phyloP scores from a whole-genome alignment of 1,140 invertebrate genomes.

The Panagrolaimus sp. region DNA sequence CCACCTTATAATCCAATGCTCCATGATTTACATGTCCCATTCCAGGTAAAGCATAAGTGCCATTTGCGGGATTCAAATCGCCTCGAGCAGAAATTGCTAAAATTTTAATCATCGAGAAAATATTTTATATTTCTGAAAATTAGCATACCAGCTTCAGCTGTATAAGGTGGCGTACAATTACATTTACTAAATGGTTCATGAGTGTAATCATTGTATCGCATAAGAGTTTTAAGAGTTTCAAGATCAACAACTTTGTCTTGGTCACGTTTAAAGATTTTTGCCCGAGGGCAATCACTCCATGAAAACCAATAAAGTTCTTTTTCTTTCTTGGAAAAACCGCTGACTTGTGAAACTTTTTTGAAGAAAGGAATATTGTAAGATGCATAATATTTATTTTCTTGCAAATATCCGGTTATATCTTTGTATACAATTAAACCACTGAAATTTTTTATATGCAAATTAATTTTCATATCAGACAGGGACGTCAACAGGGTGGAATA shows the following conservation, averaged over 20 bases:
- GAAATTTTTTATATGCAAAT: slow-evolving; percentile 30
- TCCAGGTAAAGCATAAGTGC: slow-evolving; percentile 67
- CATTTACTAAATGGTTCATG: slow-evolving; percentile 69
- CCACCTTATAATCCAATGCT: slow-evolving; percentile 67
- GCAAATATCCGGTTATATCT: slow-evolving; percentile 37
- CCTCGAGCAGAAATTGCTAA: slow-evolving; percentile 68
- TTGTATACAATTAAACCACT: slow-evolving; percentile 60
- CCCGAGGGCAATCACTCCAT: slow-evolving; percentile 66
- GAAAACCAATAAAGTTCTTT: slow-evolving; percentile 68
- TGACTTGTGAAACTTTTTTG: slow-evolving; percentile 60
- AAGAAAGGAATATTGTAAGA: slow-evolving; percentile 71
- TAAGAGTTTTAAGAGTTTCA: slow-evolving; percentile 65
- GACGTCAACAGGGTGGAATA: no score
- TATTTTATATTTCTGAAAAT: no score
- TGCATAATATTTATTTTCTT: slow-evolving; percentile 67
- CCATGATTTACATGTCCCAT: slow-evolving; percentile 68
- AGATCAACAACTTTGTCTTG: slow-evolving; percentile 64
- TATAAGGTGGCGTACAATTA: slow-evolving; percentile 70
- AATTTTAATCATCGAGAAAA: no score
- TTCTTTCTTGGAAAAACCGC: slow-evolving; percentile 58
- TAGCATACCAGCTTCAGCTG: slow-evolving; percentile 65
- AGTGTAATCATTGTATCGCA: slow-evolving; percentile 71
- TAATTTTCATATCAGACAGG: neutral
- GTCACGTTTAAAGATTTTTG: slow-evolving; percentile 66
- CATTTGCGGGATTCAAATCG: slow-evolving; percentile 70